phyloP scores from a whole-genome alignment of 2,797 vertebrate genomes.

The Denticeps clupeoides region DNA sequence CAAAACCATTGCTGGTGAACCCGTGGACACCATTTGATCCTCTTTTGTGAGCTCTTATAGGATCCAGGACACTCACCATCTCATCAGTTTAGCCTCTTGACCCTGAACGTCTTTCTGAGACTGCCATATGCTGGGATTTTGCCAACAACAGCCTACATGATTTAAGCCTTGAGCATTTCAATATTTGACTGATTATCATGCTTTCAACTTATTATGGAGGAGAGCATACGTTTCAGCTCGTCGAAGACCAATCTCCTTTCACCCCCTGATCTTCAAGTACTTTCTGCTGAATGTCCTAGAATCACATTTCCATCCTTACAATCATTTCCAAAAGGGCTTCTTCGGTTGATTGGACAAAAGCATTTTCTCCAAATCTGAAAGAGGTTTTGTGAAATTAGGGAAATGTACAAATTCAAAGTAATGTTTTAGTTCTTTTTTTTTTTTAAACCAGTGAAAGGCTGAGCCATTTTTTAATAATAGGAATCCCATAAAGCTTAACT shows the following conservation, averaged over 20 bases:
- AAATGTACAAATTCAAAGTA: not conserved
- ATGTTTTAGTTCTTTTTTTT: not conserved
- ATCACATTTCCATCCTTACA: slow-evolving; percentile 24
- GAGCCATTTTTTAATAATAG: too few species aligned
- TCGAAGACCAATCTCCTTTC: not conserved
- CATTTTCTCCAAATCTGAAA: slow-evolving; percentile 16
- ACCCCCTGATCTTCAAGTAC: not conserved
- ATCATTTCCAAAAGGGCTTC: slow-evolving; percentile 29
- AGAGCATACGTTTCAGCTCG: slow-evolving; percentile 2
- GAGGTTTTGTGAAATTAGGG: not conserved
- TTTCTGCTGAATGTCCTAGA: slow-evolving; percentile 2
- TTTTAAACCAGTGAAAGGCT: too few species aligned
- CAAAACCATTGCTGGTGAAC: too few species aligned
- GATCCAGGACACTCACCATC: too few species aligned
- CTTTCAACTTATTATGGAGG: slow-evolving; percentile 7
- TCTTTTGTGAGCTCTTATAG: too few species aligned
- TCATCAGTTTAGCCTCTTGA: slow-evolving; percentile 10
- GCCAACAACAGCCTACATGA: slow-evolving; percentile 1
- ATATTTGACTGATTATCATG: slow-evolving; percentile 10
- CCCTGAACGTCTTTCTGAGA: slow-evolving; percentile 21
- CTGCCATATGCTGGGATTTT: slow-evolving; percentile 21
- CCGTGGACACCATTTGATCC: too few species aligned
- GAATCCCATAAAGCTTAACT: too few species aligned
- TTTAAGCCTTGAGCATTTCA: not conserved
- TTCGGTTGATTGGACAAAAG: slow-evolving; percentile 28